Evolutionary conservation across 2,113 vertebrate species (phyloP).

Genomic region (Pygoscelis antarcticus): DNA sequence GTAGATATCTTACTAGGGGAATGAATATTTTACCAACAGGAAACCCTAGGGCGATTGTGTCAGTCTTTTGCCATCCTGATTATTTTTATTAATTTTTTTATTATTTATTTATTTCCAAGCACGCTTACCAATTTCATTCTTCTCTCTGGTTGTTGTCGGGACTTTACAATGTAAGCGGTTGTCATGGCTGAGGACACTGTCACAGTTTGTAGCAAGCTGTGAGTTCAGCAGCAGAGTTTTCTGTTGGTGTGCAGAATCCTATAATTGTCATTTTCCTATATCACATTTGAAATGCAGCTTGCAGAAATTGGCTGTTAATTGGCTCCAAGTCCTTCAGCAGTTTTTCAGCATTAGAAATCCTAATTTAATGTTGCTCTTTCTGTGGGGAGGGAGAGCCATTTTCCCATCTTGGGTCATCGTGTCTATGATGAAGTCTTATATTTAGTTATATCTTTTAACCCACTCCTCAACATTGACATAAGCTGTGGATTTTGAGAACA

Average conservation of each 20-base stretch:
- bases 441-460: conserved; percentile 5
- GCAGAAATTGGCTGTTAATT: conserved; percentile 42
- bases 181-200: not conserved
- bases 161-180: not conserved
- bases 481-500: conserved; percentile 31
- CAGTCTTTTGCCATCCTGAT: not conserved
- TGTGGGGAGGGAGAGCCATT: not conserved
- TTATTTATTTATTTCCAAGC: not conserved
- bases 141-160: not conserved
- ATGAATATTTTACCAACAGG: conserved; percentile 49
- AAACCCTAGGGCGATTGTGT: not conserved
- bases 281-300: conserved; percentile 16
- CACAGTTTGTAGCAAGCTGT: not conserved
- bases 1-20: conserved; percentile 25
- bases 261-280: conserved; percentile 14
- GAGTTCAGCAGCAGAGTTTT: not conserved
- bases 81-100: not conserved
- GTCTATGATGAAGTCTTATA: not conserved
- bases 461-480: not conserved
- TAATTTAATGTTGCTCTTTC: conserved; percentile 32
- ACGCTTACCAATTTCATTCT: not conserved
- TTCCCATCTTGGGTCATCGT: not conserved
- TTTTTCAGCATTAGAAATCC: conserved; percentile 1
- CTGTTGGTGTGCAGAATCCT: not conserved
- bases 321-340: conserved; percentile 12